phyloP scores from a whole-genome alignment of 2,113 vertebrate species.

The Mesoclemmys tuberculata region DNA sequence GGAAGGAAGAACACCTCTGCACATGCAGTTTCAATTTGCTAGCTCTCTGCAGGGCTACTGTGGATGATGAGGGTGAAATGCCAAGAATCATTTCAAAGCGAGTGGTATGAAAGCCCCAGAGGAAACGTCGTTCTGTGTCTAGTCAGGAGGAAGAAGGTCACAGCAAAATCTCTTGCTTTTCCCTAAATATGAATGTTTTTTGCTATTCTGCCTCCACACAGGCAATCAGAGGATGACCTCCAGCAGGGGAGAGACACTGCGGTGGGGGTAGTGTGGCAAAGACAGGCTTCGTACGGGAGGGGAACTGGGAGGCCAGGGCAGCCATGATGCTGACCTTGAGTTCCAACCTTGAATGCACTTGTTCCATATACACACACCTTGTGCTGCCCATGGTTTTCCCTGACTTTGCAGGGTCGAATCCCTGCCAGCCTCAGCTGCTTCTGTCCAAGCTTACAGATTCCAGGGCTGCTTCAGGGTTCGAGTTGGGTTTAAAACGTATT shows the following conservation, averaged over 20 bases:
- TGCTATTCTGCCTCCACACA: conserved; percentile 9
- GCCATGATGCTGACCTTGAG: conserved; percentile 15
- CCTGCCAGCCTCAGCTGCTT: not conserved
- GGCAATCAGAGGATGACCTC: not conserved
- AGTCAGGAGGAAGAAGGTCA: conserved; percentile 42
- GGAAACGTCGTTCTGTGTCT: not conserved
- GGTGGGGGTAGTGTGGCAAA: not conserved
- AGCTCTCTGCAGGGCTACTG: not conserved
- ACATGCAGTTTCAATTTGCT: not conserved
- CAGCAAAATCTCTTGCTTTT: conserved; percentile 17
- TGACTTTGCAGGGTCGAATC: not conserved
- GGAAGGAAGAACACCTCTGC: not conserved
- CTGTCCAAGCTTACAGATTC: not conserved
- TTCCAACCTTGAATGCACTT: not conserved
- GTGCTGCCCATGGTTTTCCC: not conserved
- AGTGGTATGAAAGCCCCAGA: conserved; percentile 15
- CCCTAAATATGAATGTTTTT: conserved; percentile 32
- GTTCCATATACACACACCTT: not conserved
- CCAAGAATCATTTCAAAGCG: conserved; percentile 27
- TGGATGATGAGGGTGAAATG: conserved; percentile 40
- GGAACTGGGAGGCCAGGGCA: not conserved
- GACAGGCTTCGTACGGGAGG: rapidly evolving
- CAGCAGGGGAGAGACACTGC: not conserved
- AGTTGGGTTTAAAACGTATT: not conserved
- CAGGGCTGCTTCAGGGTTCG: not conserved